Evolutionary conservation across 2,797 vertebrate genomes (phyloP), one percentile per base, ranked within the genome.

Genomic region (Gymnoscopelus braueri): DNA sequence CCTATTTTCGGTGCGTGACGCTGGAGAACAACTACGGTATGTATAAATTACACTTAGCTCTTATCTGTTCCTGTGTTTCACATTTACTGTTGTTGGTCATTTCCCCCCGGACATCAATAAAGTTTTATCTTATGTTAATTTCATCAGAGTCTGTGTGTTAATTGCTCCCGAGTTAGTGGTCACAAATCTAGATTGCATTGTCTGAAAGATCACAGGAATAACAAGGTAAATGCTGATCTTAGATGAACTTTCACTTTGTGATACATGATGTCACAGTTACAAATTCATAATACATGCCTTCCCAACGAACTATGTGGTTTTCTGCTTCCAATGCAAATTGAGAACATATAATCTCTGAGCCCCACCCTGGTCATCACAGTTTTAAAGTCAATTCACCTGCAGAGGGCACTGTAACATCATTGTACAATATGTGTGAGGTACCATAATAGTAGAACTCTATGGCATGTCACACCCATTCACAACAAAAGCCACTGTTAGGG

Each of bases 391-490:
- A 65, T 39, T 14, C 19, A 48, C 88, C 91, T 90, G 62, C 71
- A 91, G 92, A 86, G 88, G 88, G 88, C 84, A 10, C 68, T 89
- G 77, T 76, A 67, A 67, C 44, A 83, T 71, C 76, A 77, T 35
- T 35, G 0, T 78, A 49, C 50, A 51, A 48, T 67, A n/a, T 71
- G 58, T 51, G 63, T 32, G 63, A 44, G 8, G 60, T 51, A 12
- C 39, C 60, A 49, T 54, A 2, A 44, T 44, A 29, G 35, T 5
- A 67, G 10, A 63, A 5, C 64, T 24, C 60, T 53, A 67, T 48
- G 55, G 49, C 63, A 26, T 54, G 64, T 29, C 63, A 56, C 60
- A 76, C n/a, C 50, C 51, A 26, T 50, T 49, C 5, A 19, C 51
- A 61, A 24, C n/a, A 24, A 72, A 74, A 65, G 56, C 29, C 6